A percentile compares a stretch with the other conserved stretches of the same genome.
Evolutionary conservation across 1,140 invertebrate species (phyloP).

Genomic region (Paramacrobiotus metropolitanus): DNA sequence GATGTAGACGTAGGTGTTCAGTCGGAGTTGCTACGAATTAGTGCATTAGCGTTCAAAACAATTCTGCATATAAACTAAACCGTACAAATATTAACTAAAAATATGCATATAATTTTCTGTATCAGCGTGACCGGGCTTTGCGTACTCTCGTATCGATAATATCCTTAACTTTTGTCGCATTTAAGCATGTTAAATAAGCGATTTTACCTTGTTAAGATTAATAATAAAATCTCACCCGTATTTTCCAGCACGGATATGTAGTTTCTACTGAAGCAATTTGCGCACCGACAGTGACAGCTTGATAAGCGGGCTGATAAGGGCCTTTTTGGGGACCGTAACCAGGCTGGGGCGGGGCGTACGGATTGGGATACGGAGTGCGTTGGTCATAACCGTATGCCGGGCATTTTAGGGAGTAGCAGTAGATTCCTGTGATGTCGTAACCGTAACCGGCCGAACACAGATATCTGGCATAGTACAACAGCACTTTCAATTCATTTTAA

Average conservation of each 20-base stretch:
- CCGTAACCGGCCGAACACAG: not conserved
- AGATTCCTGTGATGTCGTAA: not conserved
- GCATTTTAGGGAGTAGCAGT: not conserved
- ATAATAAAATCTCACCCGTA: not conserved
- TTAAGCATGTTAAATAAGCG: not conserved
- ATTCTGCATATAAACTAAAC: not conserved
- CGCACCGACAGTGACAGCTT: not conserved
- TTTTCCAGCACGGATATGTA: not conserved
- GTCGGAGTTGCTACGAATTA: constrained; percentile 1
- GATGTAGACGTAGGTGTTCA: constrained; percentile 3
- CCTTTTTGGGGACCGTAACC: not conserved
- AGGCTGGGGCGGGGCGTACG: not conserved
- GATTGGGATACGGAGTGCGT: not conserved
- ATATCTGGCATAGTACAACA: not conserved
- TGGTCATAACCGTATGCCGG: not conserved
- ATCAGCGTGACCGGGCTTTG: not conserved
- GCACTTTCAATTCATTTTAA: not conserved
- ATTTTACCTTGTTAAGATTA: too few relatives aligned
- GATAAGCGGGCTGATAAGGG: not conserved
- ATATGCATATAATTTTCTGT: not conserved
- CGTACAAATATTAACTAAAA: not conserved
- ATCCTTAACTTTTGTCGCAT: too few relatives aligned
- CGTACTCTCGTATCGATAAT: not conserved
- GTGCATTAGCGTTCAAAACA: not conserved
- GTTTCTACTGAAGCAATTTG: not conserved